phyloP scores from a whole-genome alignment of 2,113 vertebrate genomes.

The Pelecanoides urinatrix region DNA sequence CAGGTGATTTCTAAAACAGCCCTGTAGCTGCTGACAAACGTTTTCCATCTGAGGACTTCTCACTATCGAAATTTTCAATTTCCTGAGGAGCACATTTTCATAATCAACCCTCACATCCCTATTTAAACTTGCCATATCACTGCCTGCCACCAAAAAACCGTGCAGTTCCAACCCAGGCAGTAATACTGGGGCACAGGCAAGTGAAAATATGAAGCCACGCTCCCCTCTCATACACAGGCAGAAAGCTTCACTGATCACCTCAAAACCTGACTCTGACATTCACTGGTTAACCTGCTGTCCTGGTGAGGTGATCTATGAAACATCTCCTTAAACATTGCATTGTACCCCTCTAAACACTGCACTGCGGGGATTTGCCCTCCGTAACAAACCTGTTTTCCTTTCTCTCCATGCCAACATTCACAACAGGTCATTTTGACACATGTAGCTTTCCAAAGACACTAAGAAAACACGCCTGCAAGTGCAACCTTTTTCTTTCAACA shows the following conservation, averaged over 20 bases:
- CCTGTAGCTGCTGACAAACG: not conserved
- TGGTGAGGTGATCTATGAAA: not conserved
- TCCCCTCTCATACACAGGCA: not conserved
- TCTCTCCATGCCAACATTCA: not conserved
- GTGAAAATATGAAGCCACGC: not conserved
- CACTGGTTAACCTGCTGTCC: not conserved
- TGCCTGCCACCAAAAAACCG: not conserved
- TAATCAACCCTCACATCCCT: not conserved
- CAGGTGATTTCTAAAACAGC: not conserved
- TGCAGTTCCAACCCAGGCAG: not conserved
- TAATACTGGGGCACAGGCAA: not conserved
- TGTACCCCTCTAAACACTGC: not conserved
- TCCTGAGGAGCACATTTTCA: not conserved
- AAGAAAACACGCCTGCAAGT: not conserved
- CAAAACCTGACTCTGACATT: not conserved
- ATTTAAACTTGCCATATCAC: not conserved
- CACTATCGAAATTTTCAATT: not conserved
- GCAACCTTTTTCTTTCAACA: not conserved
- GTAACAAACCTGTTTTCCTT: not conserved
- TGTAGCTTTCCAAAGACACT: not conserved
- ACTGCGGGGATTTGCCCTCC: not conserved
- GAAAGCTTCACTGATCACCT: not conserved
- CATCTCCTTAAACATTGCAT: not conserved
- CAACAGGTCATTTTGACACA: not conserved
- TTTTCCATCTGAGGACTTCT: not conserved